Evolutionary conservation across 2,797 vertebrate species (phyloP), one percentile per base, ranked within the genome.

Genomic region (Odontamblyopus rebecca): DNA sequence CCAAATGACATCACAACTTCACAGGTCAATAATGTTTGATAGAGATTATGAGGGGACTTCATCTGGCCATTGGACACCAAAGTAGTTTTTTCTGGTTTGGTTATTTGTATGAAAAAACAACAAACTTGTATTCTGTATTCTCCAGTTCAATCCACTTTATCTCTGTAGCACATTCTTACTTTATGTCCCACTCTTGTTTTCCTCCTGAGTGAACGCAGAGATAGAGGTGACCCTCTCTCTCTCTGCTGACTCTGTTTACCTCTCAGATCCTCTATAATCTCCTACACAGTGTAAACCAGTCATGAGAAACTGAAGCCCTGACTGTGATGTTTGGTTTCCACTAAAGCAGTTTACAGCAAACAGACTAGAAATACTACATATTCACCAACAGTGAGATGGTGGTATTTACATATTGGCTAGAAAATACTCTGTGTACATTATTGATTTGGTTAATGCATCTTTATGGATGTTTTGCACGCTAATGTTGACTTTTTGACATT

Each of bases 241-340:
- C 74, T 63, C 60, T 68, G 71, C 12, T 59, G 81, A 81, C n/a
- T 54, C 82, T 75, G 74, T 86, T 88, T 86, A 85, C 73, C 60
- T 68, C 71, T 51, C 71, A 85, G 79, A 86, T 73, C 81, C 69
- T 70, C 69, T 70, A 16, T 71, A 77, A 81, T 86, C 75, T 81
- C 73, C 74, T 12, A 62, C 78, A 76, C 74, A 74, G 78, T 81
- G 29, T 71, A 64, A 82, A 75, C 70, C 78, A 74, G 75, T 71
- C 0, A 9, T 11, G 68, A 54, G 57, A 74, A 82, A 67, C 79
- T 75, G 68, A 60, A 75, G 80, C 35, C 68, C 68, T 81, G 69
- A 78, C 79, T 82, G 50, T 76, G 69, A 56, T 71, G 70, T 81
- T 85, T 85, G 75, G 61, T 71, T 82, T 80, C 64, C 74, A 74